A percentile compares a stretch with the other conserved stretches of the same genome.
Conservation (phyloP, 2,113 vertebrate species). For the Eidolon helvum region DNA sequence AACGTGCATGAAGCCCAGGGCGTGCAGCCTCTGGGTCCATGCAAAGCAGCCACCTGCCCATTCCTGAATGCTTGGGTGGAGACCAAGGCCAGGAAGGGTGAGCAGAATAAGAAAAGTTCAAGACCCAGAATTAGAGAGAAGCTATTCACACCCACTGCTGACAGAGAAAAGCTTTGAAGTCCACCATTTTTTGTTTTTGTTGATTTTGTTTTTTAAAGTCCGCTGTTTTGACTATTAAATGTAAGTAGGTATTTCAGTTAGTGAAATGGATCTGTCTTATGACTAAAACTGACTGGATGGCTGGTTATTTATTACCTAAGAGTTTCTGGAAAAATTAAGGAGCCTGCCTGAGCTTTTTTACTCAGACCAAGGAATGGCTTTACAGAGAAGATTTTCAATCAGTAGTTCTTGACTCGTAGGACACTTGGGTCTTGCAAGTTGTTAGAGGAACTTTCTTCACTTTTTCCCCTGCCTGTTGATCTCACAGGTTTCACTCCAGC, state of each 20-base stretch:
- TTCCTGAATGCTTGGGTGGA: background rate
- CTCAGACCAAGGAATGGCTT: no score
- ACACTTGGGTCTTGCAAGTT: background rate
- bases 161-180: accelerated
- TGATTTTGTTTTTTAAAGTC: no score
- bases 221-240: background rate
- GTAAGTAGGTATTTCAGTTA: background rate
- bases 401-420: no score
- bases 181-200: background rate
- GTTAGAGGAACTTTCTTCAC: background rate
- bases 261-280: background rate
- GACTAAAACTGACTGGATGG: background rate
- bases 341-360: background rate
- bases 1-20: background rate
- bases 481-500: background rate
- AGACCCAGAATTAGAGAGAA: no score
- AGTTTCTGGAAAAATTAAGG: background rate
- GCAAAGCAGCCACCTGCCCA: background rate
- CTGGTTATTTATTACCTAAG: background rate
- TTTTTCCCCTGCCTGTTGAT: accelerated
- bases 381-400: background rate
- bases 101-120: background rate
- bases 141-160: no score
- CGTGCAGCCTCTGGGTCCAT: accelerated
- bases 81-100: background rate